Conservation (phyloP, 2,113 vertebrate genomes). For the Macquaria australasica region DNA sequence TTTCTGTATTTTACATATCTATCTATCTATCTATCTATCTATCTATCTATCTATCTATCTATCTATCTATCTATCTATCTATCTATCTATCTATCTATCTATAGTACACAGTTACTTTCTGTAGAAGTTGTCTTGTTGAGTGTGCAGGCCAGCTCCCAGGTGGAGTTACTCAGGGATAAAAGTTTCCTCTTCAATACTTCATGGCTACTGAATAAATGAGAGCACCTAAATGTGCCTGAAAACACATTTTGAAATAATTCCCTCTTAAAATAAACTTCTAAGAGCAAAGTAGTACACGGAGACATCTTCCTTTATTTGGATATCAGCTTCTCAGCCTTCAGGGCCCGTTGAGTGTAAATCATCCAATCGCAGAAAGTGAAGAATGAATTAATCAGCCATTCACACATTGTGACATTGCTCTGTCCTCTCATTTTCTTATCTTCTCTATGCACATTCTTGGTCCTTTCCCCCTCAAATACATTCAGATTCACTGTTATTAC, state of each 20-base stretch:
- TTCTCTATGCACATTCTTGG: constrained; percentile 63
- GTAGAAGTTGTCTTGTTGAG: neutral
- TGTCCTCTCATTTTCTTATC: constrained; percentile 80
- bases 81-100: too few species aligned
- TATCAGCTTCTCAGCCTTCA: constrained; percentile 54
- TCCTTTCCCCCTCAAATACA: constrained; percentile 43
- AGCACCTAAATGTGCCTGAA: constrained; percentile 29
- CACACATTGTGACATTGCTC: constrained; percentile 69
- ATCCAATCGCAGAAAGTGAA: constrained; percentile 67
- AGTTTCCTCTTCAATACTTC: constrained; percentile 27
- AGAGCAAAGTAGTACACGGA: constrained; percentile 15
- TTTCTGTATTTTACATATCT: too few species aligned
- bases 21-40: too few species aligned
- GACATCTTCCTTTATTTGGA: constrained; percentile 53
- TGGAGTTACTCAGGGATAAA: constrained; percentile 13
- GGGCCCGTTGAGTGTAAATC: constrained; percentile 60
- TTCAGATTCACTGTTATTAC: constrained; percentile 67
- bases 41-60: too few species aligned
- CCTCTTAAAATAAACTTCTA: constrained; percentile 11
- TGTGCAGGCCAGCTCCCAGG: constrained; percentile 3
- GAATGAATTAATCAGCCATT: constrained; percentile 76
- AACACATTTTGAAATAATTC: constrained; percentile 22
- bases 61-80: too few species aligned
- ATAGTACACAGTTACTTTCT: neutral
- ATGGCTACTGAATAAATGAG: constrained; percentile 46